Evolutionary conservation across 2,113 vertebrate genomes (phyloP).

Genomic region (Protobothrops mucrosquamatus): DNA sequence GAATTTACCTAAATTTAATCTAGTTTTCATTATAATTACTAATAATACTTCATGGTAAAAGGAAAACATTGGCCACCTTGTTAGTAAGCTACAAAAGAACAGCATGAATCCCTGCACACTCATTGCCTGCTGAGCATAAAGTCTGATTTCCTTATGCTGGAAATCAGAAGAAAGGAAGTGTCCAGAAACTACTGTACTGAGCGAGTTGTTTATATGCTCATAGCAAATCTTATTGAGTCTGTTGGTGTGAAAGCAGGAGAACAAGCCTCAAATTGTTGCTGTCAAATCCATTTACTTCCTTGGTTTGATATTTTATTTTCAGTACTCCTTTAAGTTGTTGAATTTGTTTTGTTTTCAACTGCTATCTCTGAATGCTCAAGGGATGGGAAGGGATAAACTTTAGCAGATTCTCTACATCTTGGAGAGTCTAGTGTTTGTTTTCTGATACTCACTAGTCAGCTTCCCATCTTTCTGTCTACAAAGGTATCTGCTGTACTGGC

Average conservation of each 20-base stretch:
- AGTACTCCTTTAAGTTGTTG: neutral
- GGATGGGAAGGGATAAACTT: neutral
- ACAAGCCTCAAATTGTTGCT: neutral
- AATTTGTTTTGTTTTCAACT: neutral
- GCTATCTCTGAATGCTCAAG: neutral
- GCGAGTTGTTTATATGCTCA: neutral
- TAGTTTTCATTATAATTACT: neutral
- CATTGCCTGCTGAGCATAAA: neutral
- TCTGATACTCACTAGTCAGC: neutral
- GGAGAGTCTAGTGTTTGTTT: neutral
- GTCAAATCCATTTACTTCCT: neutral
- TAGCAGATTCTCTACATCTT: neutral
- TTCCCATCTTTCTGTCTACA: neutral
- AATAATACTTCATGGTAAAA: neutral
- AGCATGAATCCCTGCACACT: neutral
- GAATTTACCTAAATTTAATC: conserved; percentile 2
- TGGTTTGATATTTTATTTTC: neutral
- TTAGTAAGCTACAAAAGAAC: neutral
- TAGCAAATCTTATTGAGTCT: neutral
- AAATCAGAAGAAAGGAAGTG: neutral
- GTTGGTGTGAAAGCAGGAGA: neutral
- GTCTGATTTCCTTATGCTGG: neutral
- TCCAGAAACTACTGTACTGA: neutral
- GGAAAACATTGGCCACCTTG: neutral
- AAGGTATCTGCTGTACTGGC: neutral